Conservation (phyloP, 2,113 vertebrate genomes). For the Sprattus sprattus region DNA sequence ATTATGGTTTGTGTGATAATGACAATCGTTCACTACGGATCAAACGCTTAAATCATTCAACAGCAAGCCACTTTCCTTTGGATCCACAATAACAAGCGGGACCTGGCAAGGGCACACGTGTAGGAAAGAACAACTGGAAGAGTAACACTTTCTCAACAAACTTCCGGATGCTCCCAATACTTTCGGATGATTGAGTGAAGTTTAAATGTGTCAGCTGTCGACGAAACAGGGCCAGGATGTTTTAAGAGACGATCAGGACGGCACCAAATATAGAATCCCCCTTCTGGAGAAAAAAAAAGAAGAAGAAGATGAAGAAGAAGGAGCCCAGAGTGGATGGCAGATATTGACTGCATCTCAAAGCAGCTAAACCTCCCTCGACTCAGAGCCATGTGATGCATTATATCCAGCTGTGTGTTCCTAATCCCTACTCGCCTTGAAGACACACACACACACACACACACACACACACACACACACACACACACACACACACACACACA, state of each 20-base stretch:
- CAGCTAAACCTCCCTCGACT: not conserved
- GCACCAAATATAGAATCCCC: slow-evolving; percentile 11
- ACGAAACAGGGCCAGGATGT: not conserved
- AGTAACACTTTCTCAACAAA: not conserved
- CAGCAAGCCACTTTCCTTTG: not conserved
- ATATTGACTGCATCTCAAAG: slow-evolving; percentile 21
- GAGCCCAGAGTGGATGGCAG: slow-evolving; percentile 1
- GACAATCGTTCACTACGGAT: not conserved
- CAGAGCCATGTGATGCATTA: slow-evolving; percentile 22
- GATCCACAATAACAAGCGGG: not conserved
- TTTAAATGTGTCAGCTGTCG: slow-evolving; percentile 15
- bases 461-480: not conserved
- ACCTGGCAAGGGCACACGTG: not conserved
- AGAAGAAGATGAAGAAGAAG: not conserved
- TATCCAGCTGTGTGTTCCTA: not conserved
- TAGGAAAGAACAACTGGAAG: not conserved
- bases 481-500: slow-evolving; percentile 5
- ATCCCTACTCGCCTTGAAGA: not conserved
- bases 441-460: slow-evolving; percentile 4
- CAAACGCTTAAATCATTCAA: not conserved
- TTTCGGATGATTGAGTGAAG: slow-evolving; percentile 8
- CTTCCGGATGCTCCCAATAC: not conserved
- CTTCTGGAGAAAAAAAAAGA: not conserved
- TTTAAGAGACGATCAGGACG: not conserved
- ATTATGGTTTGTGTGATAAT: not conserved